Base-by-base conservation (phyloP, 2,113 vertebrate genomes). In the Halichoeres trimaculatus region DNA sequence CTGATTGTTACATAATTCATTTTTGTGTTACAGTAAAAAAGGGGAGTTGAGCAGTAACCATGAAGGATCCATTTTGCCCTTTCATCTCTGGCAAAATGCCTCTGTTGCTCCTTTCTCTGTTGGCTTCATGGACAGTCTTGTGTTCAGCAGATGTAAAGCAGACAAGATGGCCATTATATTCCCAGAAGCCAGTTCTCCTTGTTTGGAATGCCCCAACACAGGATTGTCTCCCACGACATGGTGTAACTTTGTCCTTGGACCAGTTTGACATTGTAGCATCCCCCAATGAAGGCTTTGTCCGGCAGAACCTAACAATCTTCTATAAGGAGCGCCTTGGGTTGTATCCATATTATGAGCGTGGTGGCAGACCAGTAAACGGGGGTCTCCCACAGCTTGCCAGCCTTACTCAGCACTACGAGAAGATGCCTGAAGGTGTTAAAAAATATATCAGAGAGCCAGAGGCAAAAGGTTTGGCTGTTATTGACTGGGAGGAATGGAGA, bases 401-500 rank as follows among this genome's bases (percentile, higher is more conserved):
- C 66, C 89, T 95, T 45, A 67, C 23, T 1, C 68, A 84, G 41
- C 95, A 96, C 72, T 56, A 85, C 30, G 79, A 88, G 8, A 93
- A 92, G 79, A 93, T 95, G 89, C 89, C 85, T 0, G 85, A 68
- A 1, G 92, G 90, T 24, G 63, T 95, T 23, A 8, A 86, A 0
- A 91, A 88, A 30, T 91, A 94, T 60, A 94, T 96, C 24, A 91
- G 90, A 12, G 91, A 93, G 4, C 63, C 56, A 1, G 36, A 23
- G 2, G 92, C 93, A 10, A 93, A 92, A 65, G 95, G 95, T 17
- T 85, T 96, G 51, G 90, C 95, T 9, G 93, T 95, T 16, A 93
- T 96, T 7, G 95, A 96, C 80, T 95, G 95, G 95, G 95, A 95
- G 80, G 94, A 94, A 66, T 96, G 95, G 95, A 91, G 95, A 7